A percentile compares a stretch with the other conserved stretches of the same genome.
Conservation (phyloP, 2,797 vertebrate species). For the Dallia pectoralis region DNA sequence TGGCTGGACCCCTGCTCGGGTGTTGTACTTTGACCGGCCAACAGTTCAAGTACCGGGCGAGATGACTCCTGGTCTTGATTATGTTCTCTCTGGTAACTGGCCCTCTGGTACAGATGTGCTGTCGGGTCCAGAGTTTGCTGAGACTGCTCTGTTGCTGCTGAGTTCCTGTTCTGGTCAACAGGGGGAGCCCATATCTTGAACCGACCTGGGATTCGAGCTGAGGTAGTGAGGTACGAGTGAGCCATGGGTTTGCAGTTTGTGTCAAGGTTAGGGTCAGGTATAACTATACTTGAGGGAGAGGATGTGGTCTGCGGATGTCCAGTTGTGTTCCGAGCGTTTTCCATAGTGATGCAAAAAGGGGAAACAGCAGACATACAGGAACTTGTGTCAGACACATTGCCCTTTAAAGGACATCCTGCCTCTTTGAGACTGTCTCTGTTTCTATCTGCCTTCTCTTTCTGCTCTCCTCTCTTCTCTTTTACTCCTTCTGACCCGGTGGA, state of each 20-base stretch:
- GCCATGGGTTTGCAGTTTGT: constrained; percentile 3
- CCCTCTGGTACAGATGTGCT: constrained; percentile 59
- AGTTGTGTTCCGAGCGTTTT: constrained; percentile 65
- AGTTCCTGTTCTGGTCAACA: constrained; percentile 63
- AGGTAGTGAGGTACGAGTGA: constrained; percentile 78
- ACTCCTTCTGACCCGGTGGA: constrained; percentile 40
- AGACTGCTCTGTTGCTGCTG: constrained; percentile 59
- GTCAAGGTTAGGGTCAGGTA: constrained; percentile 37
- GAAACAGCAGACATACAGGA: constrained; percentile 68
- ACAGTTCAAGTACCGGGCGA: constrained; percentile 26
- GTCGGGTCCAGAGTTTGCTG: constrained; percentile 48
- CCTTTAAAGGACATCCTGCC: constrained; percentile 70
- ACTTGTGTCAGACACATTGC: constrained; percentile 70
- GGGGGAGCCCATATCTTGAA: constrained; percentile 61
- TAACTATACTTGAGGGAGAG: constrained; percentile 43
- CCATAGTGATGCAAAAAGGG: constrained; percentile 71
- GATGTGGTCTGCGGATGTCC: constrained; percentile 48
- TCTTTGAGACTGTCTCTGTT: constrained; percentile 63
- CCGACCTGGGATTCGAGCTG: constrained; percentile 30
- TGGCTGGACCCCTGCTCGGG: not conserved
- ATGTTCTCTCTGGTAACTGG: constrained; percentile 29
- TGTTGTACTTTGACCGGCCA: not conserved
- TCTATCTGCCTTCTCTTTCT: constrained; percentile 32
- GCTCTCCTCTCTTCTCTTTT: constrained; percentile 16
- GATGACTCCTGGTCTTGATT: constrained; percentile 40